Evolutionary conservation across 2,888 invertebrate species (phyloP).

Genomic region (Lithophane leautieri): DNA sequence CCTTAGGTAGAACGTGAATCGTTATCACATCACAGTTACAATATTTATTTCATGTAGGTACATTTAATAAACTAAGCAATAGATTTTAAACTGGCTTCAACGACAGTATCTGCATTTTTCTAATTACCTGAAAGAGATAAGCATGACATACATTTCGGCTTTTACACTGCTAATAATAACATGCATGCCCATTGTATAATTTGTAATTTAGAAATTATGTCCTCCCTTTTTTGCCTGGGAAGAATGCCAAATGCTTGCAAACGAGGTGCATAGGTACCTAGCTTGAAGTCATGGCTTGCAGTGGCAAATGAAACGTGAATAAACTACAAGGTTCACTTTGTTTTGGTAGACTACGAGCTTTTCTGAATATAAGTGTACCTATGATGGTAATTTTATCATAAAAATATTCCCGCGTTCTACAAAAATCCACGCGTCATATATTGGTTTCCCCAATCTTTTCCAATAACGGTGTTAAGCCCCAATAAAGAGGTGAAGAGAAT

Average conservation of each 20-base stretch:
- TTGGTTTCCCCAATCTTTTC: neutral
- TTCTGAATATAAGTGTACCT: neutral
- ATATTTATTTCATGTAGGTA: too few species aligned
- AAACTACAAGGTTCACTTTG: conserved; percentile 31
- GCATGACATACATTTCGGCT: conserved; percentile 26
- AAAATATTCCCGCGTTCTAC: neutral
- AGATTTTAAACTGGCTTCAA: neutral
- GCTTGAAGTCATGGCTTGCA: conserved; percentile 30
- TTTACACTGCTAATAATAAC: conserved; percentile 25
- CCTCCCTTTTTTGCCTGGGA: conserved; percentile 53
- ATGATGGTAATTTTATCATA: neutral
- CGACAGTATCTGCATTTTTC: conserved; percentile 4
- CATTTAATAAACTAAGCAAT: neutral
- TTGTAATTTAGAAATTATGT: conserved; percentile 47
- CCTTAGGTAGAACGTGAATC: neutral
- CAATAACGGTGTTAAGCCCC: neutral
- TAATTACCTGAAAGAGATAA: conserved; percentile 34
- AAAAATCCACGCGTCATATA: neutral
- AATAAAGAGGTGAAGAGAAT: neutral
- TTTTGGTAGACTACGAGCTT: conserved; percentile 22
- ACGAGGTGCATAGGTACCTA: conserved; percentile 55
- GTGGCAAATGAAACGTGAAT: conserved; percentile 54
- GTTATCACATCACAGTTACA: neutral
- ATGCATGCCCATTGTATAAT: conserved; percentile 36
- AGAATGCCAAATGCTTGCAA: conserved; percentile 55